phyloP scores from a whole-genome alignment of 2,113 vertebrate species.

The Platycercus adscitus region DNA sequence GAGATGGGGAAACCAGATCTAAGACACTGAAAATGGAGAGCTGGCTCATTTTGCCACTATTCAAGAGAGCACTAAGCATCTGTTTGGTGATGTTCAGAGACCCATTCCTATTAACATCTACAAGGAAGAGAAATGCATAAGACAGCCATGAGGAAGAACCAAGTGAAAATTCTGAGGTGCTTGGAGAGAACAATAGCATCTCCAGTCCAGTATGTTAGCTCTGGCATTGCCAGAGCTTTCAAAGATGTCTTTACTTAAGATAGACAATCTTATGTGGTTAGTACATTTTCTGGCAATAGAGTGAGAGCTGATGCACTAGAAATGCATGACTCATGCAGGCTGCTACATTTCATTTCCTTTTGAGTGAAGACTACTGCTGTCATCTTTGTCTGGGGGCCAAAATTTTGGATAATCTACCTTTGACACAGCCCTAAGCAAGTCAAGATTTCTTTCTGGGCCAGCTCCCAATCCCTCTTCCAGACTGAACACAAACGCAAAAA shows the following conservation, averaged over 20 bases:
- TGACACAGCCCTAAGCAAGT: background rate
- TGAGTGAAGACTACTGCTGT: conserved; percentile 5
- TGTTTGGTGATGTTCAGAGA: background rate
- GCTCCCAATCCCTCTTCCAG: background rate
- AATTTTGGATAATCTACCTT: conserved; percentile 30
- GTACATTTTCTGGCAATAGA: conserved; percentile 3
- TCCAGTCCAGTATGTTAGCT: background rate
- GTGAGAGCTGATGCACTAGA: conserved; percentile 31
- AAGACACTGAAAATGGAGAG: background rate
- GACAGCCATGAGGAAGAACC: background rate
- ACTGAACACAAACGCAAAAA: background rate
- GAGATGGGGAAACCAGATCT: background rate
- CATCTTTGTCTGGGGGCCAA: background rate
- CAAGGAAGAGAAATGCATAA: background rate
- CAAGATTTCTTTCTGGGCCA: background rate
- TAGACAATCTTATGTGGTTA: background rate
- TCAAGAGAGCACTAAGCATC: background rate
- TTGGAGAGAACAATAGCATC: background rate
- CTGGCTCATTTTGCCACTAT: background rate
- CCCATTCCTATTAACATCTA: background rate
- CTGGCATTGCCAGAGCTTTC: conserved; percentile 26
- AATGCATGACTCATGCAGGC: conserved; percentile 43
- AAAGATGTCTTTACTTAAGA: conserved; percentile 17
- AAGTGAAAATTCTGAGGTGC: background rate
- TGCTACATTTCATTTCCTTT: conserved; percentile 52